phyloP scores from a whole-genome alignment of 1,140 invertebrate genomes.

The Drosophila tropicalis region DNA sequence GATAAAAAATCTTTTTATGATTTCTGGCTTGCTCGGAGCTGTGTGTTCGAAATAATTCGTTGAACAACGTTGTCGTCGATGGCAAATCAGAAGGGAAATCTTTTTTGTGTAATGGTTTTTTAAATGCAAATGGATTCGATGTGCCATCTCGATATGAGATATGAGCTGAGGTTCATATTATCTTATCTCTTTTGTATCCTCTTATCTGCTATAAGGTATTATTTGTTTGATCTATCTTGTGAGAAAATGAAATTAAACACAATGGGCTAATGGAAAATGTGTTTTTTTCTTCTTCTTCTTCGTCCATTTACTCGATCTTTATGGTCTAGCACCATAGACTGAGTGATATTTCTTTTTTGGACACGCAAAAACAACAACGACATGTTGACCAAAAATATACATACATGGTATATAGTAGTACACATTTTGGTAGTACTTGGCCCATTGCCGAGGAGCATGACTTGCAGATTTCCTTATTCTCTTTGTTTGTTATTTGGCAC shows the following conservation, averaged over 20 bases:
- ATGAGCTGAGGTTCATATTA: not conserved
- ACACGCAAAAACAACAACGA: slow-evolving; percentile 30
- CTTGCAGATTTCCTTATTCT: slow-evolving; percentile 45
- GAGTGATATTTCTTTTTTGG: slow-evolving; percentile 34
- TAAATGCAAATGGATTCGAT: not conserved
- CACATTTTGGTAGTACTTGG: slow-evolving; percentile 47
- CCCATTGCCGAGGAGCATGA: slow-evolving; percentile 75
- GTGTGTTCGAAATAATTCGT: not conserved
- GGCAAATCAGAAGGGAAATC: not conserved
- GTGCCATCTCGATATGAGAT: not conserved
- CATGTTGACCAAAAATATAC: slow-evolving; percentile 31
- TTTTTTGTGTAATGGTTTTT: no score
- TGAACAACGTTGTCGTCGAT: not conserved
- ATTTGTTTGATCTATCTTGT: not conserved
- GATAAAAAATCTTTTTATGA: slow-evolving; percentile 41
- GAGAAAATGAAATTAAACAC: not conserved
- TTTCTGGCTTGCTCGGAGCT: slow-evolving; percentile 16
- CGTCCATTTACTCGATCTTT: slow-evolving; percentile 37
- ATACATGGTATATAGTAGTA: slow-evolving; percentile 34
- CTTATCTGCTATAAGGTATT: not conserved
- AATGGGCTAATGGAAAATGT: not conserved
- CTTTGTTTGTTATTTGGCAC: slow-evolving; percentile 66
- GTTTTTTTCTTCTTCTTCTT: not conserved
- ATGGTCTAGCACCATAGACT: slow-evolving; percentile 25
- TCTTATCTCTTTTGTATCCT: not conserved